phyloP scores from a whole-genome alignment of 92 coral and sea anemone genomes.

The Porites lobata region DNA sequence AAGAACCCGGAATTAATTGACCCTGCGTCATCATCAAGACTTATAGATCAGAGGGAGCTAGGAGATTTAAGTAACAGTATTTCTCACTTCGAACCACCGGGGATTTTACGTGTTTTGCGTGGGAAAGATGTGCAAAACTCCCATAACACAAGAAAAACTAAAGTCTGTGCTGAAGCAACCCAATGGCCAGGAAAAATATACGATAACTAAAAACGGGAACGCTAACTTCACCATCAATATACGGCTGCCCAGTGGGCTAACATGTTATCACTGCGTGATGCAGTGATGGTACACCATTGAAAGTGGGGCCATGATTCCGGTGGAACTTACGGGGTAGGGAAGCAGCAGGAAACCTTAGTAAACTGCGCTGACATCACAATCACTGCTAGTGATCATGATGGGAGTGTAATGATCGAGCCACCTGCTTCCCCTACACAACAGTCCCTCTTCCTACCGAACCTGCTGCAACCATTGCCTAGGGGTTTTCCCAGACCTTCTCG shows the following conservation, averaged over 20 bases:
- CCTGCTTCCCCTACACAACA: background rate
- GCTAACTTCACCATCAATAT: conserved; percentile 38
- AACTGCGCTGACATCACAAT: conserved; percentile 76
- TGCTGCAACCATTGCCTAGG: conserved; percentile 24
- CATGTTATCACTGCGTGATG: conserved; percentile 68
- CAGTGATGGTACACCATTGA: conserved; percentile 72
- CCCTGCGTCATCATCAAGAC: conserved; percentile 69
- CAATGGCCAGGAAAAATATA: conserved; percentile 39
- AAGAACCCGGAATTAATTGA: conserved; percentile 10
- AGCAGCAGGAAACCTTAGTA: conserved; percentile 64
- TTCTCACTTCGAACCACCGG: conserved; percentile 70
- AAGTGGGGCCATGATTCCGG: conserved; percentile 57
- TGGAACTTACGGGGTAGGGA: conserved; percentile 49
- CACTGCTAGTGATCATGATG: conserved; percentile 15
- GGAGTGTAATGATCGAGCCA: conserved; percentile 6
- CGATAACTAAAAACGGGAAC: background rate
- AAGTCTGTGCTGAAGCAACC: conserved; percentile 47
- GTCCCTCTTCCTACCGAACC: conserved; percentile 28
- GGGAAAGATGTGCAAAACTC: conserved; percentile 57
- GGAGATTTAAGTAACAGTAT: conserved; percentile 43
- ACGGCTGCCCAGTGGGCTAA: conserved; percentile 56
- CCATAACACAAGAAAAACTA: conserved; percentile 72
- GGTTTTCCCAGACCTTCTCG: too few relatives aligned
- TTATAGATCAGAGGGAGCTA: conserved; percentile 60
- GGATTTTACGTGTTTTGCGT: conserved; percentile 76